Evolutionary conservation across 2,888 invertebrate species (phyloP).

Genomic region (Tiliacea aurago): DNA sequence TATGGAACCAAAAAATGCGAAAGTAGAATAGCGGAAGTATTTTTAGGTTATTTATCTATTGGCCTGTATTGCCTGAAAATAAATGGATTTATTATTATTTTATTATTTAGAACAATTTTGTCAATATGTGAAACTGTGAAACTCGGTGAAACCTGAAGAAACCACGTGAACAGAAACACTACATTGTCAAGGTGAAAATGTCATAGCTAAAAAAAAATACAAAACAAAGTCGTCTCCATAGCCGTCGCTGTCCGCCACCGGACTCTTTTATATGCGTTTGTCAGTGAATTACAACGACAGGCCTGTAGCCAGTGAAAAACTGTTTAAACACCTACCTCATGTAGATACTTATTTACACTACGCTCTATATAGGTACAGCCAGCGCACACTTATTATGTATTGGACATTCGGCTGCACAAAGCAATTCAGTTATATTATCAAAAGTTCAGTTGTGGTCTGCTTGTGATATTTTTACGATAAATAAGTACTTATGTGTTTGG

Average conservation of each 20-base stretch:
- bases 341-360: constrained; percentile 64
- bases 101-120: neutral
- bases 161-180: neutral
- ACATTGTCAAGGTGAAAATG: neutral
- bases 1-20: neutral
- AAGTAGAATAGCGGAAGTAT: no score
- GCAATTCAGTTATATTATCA: constrained; percentile 29
- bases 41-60: no score
- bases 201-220: neutral
- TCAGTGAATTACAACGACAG: constrained; percentile 89
- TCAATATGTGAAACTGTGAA: neutral
- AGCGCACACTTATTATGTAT: constrained; percentile 40
- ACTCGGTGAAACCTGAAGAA: neutral
- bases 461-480: constrained; percentile 7
- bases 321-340: constrained; percentile 77
- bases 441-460: constrained; percentile 19
- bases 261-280: constrained; percentile 89
- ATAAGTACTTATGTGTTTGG: neutral
- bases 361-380: constrained; percentile 49
- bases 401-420: constrained; percentile 37
- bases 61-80: no score
- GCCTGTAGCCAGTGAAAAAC: constrained; percentile 83
- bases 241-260: constrained; percentile 73
- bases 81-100: no score
- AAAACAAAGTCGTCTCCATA: constrained; percentile 67